A percentile compares a stretch with the other conserved stretches of the same genome.
These are phyloP conservation scores for Cyclura pinguis DNA, from an alignment of 2,797 vertebrate species.

Conservation along the genomic window DNA sequence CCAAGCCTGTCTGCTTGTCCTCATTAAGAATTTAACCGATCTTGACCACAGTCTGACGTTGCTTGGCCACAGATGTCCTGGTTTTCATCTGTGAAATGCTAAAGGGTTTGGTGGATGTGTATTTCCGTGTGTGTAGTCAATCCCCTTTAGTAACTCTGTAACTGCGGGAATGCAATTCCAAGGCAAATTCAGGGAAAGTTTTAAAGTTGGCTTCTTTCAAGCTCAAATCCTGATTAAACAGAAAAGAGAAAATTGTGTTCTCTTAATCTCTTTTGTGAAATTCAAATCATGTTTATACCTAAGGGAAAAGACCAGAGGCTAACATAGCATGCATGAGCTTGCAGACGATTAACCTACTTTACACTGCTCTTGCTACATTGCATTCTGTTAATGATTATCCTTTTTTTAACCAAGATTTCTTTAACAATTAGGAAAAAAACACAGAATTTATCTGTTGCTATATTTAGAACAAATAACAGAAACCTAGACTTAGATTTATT, in stretches of 20 bases:
- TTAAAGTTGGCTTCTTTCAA: slow-evolving; percentile 56
- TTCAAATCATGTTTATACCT: slow-evolving; percentile 70
- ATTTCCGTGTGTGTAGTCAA: not conserved
- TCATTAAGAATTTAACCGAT: too few relatives aligned
- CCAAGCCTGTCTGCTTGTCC: too few relatives aligned
- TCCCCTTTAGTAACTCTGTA: not conserved
- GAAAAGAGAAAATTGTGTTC: slow-evolving; percentile 57
- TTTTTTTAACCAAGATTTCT: slow-evolving; percentile 54
- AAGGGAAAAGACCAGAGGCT: slow-evolving; percentile 59
- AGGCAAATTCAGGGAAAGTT: slow-evolving; percentile 46
- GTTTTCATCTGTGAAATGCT: too few relatives aligned
- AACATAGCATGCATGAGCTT: slow-evolving; percentile 59
- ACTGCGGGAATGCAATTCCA: slow-evolving; percentile 28
- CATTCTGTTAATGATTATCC: slow-evolving; percentile 62
- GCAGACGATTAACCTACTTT: slow-evolving; percentile 73
- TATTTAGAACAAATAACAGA: slow-evolving; percentile 56
- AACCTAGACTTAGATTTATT: slow-evolving; percentile 48
- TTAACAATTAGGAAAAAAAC: slow-evolving; percentile 65
- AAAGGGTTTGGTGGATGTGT: not conserved
- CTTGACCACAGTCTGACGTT: too few relatives aligned
- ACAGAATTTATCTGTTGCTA: slow-evolving; percentile 45
- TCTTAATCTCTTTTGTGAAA: slow-evolving; percentile 66
- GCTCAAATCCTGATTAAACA: slow-evolving; percentile 55
- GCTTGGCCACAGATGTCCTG: too few relatives aligned
- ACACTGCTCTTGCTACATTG: slow-evolving; percentile 49